Evolutionary conservation across 2,888 invertebrate species (phyloP).

Genomic region (Ditylenchus weischeri): DNA sequence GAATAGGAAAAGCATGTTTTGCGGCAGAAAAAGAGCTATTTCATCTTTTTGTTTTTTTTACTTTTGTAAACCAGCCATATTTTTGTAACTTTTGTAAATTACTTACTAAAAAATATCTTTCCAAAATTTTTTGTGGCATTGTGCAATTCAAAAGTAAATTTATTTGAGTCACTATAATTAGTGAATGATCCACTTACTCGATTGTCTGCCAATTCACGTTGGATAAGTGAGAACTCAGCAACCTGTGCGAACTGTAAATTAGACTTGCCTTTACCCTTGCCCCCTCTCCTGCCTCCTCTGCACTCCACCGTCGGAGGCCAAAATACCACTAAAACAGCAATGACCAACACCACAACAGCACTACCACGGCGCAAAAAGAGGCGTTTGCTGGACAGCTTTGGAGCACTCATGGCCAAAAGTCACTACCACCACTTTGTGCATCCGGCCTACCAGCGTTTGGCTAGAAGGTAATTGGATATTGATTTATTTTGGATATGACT

Average conservation of each 20-base stretch:
- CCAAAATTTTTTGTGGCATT: no score
- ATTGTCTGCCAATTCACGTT: conserved; percentile 51
- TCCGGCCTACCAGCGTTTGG: conserved; percentile 4
- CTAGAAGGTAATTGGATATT: conserved; percentile 6
- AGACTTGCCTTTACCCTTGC: conserved; percentile 54
- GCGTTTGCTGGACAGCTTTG: background rate
- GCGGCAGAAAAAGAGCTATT: no score
- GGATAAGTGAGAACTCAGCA: conserved; percentile 57
- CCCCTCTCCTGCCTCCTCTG: conserved; percentile 50
- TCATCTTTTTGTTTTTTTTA: no score
- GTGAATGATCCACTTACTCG: conserved; percentile 37
- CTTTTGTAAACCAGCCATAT: no score
- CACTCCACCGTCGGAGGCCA: conserved; percentile 27
- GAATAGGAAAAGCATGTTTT: no score
- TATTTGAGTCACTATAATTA: no score
- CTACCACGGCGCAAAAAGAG: background rate
- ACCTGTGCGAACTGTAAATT: conserved; percentile 58
- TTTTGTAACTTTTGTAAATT: no score
- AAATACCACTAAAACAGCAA: conserved; percentile 8
- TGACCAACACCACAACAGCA: background rate
- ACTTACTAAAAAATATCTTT: no score
- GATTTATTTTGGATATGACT: background rate
- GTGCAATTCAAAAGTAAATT: no score
- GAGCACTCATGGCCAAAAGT: background rate
- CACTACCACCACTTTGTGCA: background rate